Conservation (phyloP, 2,113 vertebrate species). For the Epinephelus lanceolatus region DNA sequence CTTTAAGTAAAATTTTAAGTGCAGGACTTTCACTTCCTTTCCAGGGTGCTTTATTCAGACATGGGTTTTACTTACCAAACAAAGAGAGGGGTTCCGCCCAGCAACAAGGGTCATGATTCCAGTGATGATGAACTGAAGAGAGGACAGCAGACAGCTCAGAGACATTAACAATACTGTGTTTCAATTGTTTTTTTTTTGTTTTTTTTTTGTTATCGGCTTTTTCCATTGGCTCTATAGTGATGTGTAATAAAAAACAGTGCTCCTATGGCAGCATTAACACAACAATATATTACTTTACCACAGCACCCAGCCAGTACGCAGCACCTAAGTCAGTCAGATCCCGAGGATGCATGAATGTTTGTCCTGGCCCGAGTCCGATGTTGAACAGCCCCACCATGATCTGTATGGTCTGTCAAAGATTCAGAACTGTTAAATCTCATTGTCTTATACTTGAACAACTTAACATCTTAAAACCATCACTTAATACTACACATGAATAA, state of each 20-base stretch:
- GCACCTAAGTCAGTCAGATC: slow-evolving; percentile 6
- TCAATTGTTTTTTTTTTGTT: too few relatives aligned
- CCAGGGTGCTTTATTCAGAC: too few relatives aligned
- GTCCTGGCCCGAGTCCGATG: slow-evolving; percentile 63
- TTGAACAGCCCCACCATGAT: slow-evolving; percentile 78
- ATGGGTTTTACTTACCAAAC: slow-evolving; percentile 63
- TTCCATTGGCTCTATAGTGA: too few relatives aligned
- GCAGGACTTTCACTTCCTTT: too few relatives aligned
- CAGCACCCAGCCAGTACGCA: slow-evolving; percentile 75
- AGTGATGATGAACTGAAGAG: slow-evolving; percentile 54
- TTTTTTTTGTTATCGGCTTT: too few relatives aligned
- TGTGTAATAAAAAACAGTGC: too few relatives aligned
- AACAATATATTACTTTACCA: slow-evolving; percentile 57
- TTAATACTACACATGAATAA: too few relatives aligned
- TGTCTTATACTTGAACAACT: neutral
- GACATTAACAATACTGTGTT: too few relatives aligned
- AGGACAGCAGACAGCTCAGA: neutral
- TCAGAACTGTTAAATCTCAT: neutral
- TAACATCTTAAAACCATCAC: neutral
- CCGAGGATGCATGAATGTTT: neutral
- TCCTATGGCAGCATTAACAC: too few relatives aligned
- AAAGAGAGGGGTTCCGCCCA: slow-evolving; percentile 31
- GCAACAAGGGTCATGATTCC: slow-evolving; percentile 64
- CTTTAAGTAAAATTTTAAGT: too few relatives aligned
- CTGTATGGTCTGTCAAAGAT: slow-evolving; percentile 69